Evolutionary conservation across 2,113 vertebrate genomes (phyloP), one percentile per base, ranked within the genome.

Genomic region (Pipra filicauda): DNA sequence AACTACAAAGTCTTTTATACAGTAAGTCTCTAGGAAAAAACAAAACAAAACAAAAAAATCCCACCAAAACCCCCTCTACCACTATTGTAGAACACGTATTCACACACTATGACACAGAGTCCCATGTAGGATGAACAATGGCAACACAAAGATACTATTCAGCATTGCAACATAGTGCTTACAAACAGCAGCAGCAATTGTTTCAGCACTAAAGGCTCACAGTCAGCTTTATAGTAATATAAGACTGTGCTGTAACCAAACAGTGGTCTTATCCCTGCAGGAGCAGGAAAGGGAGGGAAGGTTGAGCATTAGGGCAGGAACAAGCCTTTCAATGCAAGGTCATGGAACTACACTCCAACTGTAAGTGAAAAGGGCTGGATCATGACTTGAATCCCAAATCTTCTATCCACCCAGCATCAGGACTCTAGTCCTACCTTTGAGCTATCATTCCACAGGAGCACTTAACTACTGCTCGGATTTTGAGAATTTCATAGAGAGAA

Each of bases 1-100:
- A 65, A 78, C 43, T 81, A 58, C 8, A 4, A 64, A 55, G 16
- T 39, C 16, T 87, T 73, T 71, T 33, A 85, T 22, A 59, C 9
- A 30, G 4, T 12, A 66, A 54, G 22, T 58, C 13, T 51, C 49
- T 31, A 76, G 30, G 4, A 48, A 46, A 46, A 7, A 12, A 4
- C 8, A 9, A 71, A 64, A 57, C 8, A 19, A 30, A 26, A 4
- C 19, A 48, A 16, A 7, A 51, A 46, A 5, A 0, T 1, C 15
- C 13, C 69, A 30, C 16, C 23, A 41, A 72, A 52, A 6, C 8
- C 2, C 27, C 9, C 46, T 44, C 27, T 4, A 90, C 41, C 12
- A 30, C 30, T 49, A 8, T 1, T 52, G 31, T 12, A 93, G 41
- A 84, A 58, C 31, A 37, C 14, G 7, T 18, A 74, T 74, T 78